These are phyloP conservation scores for Eriocheir sinensis DNA, from an alignment of 1,140 invertebrate species.

Conservation along the genomic window DNA sequence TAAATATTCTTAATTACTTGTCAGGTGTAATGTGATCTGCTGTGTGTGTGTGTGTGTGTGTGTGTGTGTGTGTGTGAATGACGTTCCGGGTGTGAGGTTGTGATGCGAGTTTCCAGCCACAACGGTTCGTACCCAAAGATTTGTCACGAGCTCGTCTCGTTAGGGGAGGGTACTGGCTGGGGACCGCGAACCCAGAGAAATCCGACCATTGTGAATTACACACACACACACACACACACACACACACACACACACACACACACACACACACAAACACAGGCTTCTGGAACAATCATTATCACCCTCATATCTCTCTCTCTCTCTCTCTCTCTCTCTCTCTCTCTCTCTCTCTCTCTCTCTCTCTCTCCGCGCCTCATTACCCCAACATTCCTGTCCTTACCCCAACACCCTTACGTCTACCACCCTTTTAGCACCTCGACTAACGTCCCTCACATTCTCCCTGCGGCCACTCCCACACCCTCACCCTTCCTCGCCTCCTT, in stretches of 20 bases:
- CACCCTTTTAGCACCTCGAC: not conserved
- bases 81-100: too few species aligned
- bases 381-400: not conserved
- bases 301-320: not conserved
- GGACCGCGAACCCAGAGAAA: too few species aligned
- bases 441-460: not conserved
- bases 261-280: not conserved
- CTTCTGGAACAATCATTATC: too few species aligned
- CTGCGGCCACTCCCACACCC: not conserved
- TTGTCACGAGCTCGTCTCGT: too few species aligned
- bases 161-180: too few species aligned
- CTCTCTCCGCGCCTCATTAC: not conserved
- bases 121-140: too few species aligned
- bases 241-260: not conserved
- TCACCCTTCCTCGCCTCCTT: not conserved
- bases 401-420: not conserved
- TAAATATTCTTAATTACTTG: too few species aligned
- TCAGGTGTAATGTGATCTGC: too few species aligned
- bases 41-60: too few species aligned
- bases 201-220: too few species aligned
- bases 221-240: not conserved
- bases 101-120: too few species aligned
- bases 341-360: conserved; percentile 9
- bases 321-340: not conserved
- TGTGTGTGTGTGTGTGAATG: too few species aligned